Evolutionary conservation across 2,888 invertebrate genomes (phyloP).

Genomic region (Diarsia rubi): DNA sequence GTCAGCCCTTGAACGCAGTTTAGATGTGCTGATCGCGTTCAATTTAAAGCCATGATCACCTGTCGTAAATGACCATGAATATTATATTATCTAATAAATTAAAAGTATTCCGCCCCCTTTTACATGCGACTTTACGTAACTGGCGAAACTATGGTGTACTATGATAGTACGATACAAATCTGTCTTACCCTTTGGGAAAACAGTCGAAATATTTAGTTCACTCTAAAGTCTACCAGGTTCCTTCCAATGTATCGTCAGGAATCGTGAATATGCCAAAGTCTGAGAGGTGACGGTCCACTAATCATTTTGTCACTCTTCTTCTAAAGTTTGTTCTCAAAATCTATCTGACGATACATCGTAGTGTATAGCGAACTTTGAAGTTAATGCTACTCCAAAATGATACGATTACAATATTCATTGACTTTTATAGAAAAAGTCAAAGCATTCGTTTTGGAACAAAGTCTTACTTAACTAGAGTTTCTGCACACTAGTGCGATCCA

Average conservation of each 20-base stretch:
- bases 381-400: conserved; percentile 6
- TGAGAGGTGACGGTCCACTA: not conserved
- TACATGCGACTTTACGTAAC: not conserved
- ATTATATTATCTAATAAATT: not conserved
- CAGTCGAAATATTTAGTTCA: not conserved
- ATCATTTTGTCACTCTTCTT: not conserved
- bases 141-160: not conserved
- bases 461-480: not conserved
- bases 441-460: conserved; percentile 20
- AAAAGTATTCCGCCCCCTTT: not conserved
- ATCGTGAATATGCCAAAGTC: not conserved
- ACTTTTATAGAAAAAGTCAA: conserved; percentile 45
- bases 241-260: conserved; percentile 16
- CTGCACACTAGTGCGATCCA: not conserved
- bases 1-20: not conserved
- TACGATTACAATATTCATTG: conserved; percentile 34
- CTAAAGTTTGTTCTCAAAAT: not conserved
- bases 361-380: conserved; percentile 1
- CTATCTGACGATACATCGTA: conserved; percentile 19
- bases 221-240: conserved; percentile 1
- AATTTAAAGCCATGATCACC: not conserved
- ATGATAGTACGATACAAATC: not conserved
- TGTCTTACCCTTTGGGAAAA: too few relatives aligned
- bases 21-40: not conserved
- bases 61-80: not conserved